phyloP scores from a whole-genome alignment of 2,888 invertebrate species.

The Alviniconcha strummeri region DNA sequence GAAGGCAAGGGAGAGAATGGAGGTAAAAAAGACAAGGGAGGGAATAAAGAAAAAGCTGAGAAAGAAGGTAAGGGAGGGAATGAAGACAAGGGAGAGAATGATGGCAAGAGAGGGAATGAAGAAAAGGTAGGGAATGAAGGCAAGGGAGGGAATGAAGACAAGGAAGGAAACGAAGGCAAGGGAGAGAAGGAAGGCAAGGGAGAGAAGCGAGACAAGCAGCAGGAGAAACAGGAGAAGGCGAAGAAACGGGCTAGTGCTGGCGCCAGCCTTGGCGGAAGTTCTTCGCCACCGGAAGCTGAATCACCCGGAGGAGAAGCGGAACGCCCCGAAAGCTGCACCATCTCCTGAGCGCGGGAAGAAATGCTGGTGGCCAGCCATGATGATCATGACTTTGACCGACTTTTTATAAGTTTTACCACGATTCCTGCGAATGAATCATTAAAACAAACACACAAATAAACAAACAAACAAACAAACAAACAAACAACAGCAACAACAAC shows the following conservation, averaged over 20 bases:
- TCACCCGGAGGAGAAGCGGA: not conserved
- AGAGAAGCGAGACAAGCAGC: slow-evolving; percentile 3
- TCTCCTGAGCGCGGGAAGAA: slow-evolving; percentile 15
- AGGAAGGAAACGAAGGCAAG: not conserved
- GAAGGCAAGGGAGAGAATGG: not conserved
- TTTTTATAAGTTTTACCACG: too few relatives aligned
- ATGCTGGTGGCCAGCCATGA: not conserved
- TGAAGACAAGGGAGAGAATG: not conserved
- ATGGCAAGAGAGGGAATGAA: not conserved
- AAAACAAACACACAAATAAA: not conserved
- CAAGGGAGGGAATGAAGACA: not conserved
- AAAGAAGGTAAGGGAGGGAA: slow-evolving; percentile 8
- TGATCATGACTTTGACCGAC: not conserved
- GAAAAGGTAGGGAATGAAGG: not conserved
- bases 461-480: not conserved
- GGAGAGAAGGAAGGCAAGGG: not conserved
- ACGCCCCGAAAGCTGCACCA: slow-evolving; percentile 28
- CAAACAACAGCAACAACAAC: too few relatives aligned
- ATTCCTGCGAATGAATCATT: not conserved
- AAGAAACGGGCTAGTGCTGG: slow-evolving; percentile 30
- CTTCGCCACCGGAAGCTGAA: not conserved
- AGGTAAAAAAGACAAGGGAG: not conserved
- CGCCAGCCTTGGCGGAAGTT: not conserved
- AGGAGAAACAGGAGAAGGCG: slow-evolving; percentile 7
- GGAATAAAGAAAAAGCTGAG: not conserved